Conservation (phyloP, 2,888 invertebrate species). For the Nephrotoma flavescens region DNA sequence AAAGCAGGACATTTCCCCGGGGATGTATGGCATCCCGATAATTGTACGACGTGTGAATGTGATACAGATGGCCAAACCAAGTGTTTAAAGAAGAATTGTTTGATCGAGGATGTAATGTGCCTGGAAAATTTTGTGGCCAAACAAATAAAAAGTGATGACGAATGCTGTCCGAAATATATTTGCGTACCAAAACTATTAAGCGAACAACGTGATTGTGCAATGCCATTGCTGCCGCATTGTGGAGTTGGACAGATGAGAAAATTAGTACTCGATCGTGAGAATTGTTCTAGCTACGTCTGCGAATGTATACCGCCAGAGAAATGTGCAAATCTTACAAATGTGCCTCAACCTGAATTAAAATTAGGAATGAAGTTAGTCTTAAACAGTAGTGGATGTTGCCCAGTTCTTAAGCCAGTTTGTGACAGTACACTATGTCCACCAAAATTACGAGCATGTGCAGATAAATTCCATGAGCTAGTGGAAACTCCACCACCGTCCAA, state of each 20-base stretch:
- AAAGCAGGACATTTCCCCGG: constrained; percentile 49
- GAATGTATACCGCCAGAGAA: constrained; percentile 56
- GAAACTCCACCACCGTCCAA: constrained; percentile 3
- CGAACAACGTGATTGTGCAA: constrained; percentile 41
- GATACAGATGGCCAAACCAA: constrained; percentile 37
- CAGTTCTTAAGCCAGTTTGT: constrained; percentile 43
- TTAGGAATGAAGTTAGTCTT: constrained; percentile 45
- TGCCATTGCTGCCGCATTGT: constrained; percentile 51
- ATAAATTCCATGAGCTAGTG: constrained; percentile 39
- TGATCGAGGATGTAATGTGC: constrained; percentile 39
- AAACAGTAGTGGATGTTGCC: constrained; percentile 56
- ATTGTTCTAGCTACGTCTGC: constrained; percentile 60
- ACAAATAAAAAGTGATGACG: constrained; percentile 37
- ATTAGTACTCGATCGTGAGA: constrained; percentile 43
- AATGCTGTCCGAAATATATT: constrained; percentile 52
- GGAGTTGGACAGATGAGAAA: constrained; percentile 57
- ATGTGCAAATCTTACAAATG: constrained; percentile 38
- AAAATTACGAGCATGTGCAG: constrained; percentile 30
- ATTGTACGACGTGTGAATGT: constrained; percentile 61
- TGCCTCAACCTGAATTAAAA: constrained; percentile 34
- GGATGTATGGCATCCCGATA: constrained; percentile 47
- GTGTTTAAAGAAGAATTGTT: constrained; percentile 47
- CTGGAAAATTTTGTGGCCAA: constrained; percentile 41
- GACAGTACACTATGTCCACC: constrained; percentile 44
- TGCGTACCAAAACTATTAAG: constrained; percentile 34